Base-by-base conservation (phyloP, 2,888 invertebrate genomes). In the Phengaris arion region DNA sequence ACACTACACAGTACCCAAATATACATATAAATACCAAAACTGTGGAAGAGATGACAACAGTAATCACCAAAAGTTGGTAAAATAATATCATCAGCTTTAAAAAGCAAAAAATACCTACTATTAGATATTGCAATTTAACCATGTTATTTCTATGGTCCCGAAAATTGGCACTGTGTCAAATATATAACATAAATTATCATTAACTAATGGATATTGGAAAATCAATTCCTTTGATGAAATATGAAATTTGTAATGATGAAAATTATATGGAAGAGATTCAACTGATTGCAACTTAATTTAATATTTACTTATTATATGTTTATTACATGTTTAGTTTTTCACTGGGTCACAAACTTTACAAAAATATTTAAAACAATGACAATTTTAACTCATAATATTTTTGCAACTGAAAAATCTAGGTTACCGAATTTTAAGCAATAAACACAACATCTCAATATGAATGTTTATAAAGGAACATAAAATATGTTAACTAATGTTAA, bases 401-500 rank as follows among this genome's bases (percentile, higher is more conserved):
- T 35, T 35, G 35, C 35, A 35, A 35, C 35, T 35, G 35, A 35
- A 35, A 35, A 3, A 35, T 3, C 4, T 35, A 35, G 35, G 35
- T 35, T 35, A 35, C 35, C 4, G 35, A 35, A 35, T 57, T 57
- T 57, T 57, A 6, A 55, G n/a, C 6, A n/a, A 7, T 57, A 15
- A n/a, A 22, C n/a, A 57, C 9, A 15, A 35, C 10, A 22, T 59
- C 9, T 22, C 15, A 10, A 9, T 22, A 15, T 59, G 59, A 35
- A 35, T 22, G 64, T 35, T 64, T 22, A 35, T 13, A 64, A 64
- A 64, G 12, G 12, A 64, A 64, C 45, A 64, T 10, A 64, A 69
- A 51, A 69, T 48, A 70, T 70, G 48, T 46, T n/a, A 8, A n/a
- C n/a, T 15, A 69, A 13, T 15, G n/a, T 70, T 70, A 70, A 70